These are phyloP conservation scores for Polyommatus iphigenia DNA, from an alignment of 2,888 invertebrate genomes.

Conservation along the genomic window DNA sequence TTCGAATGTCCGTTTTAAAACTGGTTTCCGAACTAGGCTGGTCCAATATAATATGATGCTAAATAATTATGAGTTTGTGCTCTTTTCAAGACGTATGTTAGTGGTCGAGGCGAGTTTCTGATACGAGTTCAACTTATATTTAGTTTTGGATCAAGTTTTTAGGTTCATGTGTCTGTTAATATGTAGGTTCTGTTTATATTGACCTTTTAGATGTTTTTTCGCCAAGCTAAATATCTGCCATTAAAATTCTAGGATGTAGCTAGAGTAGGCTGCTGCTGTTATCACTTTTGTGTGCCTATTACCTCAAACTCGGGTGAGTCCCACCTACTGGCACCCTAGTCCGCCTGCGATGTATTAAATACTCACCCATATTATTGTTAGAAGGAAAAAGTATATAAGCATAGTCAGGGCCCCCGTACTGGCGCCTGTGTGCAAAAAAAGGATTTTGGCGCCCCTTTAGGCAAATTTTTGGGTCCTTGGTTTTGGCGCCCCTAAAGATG, in stretches of 20 bases:
- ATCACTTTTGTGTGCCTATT: background rate
- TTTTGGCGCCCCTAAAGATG: no score
- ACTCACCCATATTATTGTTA: no score
- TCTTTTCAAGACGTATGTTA: background rate
- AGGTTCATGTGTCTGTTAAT: background rate
- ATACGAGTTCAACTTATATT: background rate
- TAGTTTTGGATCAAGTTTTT: background rate
- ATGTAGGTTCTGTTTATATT: background rate
- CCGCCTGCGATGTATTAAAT: no score
- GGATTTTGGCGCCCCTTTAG: no score
- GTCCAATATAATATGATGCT: conserved; percentile 23
- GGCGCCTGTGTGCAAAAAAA: no score
- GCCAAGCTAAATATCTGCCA: background rate
- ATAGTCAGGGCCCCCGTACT: no score
- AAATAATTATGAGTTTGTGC: conserved; percentile 28
- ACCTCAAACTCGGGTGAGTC: background rate
- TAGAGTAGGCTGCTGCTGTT: background rate
- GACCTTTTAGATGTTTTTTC: background rate
- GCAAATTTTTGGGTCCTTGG: no score
- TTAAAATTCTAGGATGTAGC: background rate
- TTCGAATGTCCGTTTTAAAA: conserved; percentile 37
- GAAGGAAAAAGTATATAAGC: no score
- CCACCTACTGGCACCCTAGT: background rate
- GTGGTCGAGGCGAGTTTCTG: background rate
- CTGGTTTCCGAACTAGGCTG: conserved; percentile 33